Base-by-base conservation (phyloP, 2,888 invertebrate species). In the Mythimna pallens region DNA sequence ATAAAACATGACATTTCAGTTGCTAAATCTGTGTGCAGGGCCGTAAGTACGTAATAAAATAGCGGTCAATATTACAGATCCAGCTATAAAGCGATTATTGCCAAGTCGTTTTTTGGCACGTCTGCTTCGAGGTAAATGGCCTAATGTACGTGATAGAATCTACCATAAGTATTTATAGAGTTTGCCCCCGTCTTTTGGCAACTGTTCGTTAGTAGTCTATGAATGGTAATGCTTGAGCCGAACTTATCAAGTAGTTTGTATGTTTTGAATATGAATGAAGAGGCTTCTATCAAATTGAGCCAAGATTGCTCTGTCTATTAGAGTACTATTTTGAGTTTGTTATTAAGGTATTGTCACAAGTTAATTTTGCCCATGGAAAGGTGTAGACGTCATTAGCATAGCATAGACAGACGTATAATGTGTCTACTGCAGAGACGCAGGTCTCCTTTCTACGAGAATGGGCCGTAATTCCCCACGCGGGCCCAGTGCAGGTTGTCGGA, bases 81-180 rank as follows among this genome's bases (percentile, higher is more conserved):
- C 59, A 78, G 55, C 50, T 50, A 65, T 62, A 65, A 65, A 76
- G 30, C 63, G 63, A 82, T 84, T 84, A 82, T 84, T 80, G 77
- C 61, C 77, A 69, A 59, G 69, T 65, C 50, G 58, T 79, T 81
- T 82, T 86, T 86, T 86, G 80, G 86, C 84, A 80, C 82, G 79
- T 68, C 57, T 68, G 30, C 36, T 54, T 57, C 74, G 76, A 81
- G 73, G 78, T 79, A 82, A 86, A 85, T 68, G 79, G 65, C 68
- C 74, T 69, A 73, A 70, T 67, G 74, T 78, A 79, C 80, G 82
- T 81, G 82, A 78, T 75, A 76, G 75, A 80, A 86, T 85, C 79
- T 68, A 64, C 65, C 64, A 74, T 68, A 70, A 40, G 63, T 72
- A 75, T 76, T 73, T 72, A 71, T 69, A 55, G 63, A 47, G 54